A percentile compares a stretch with the other conserved stretches of the same genome.
phyloP scores from a whole-genome alignment of 2,888 invertebrate genomes.

The Phortica magna region DNA sequence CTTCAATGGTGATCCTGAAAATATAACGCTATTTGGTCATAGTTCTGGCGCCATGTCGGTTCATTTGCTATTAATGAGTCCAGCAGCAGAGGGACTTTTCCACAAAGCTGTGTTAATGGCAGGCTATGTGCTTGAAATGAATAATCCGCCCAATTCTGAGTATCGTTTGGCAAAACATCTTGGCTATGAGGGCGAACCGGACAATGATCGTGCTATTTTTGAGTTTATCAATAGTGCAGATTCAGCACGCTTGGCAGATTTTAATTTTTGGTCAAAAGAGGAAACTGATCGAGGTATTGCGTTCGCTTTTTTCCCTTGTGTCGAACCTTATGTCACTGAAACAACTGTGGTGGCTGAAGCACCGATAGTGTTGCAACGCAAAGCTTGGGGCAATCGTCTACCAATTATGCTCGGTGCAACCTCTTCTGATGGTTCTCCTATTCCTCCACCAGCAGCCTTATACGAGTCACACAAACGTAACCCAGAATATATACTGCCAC shows the following conservation, averaged over 20 bases:
- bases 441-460: not conserved
- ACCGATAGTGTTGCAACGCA: conserved; percentile 62
- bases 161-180: conserved; percentile 66
- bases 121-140: conserved; percentile 52
- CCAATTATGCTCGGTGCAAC: conserved; percentile 72
- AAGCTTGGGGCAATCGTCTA: conserved; percentile 70
- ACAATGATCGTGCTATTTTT: conserved; percentile 58
- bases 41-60: conserved; percentile 78
- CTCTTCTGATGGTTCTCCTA: conserved; percentile 68
- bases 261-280: conserved; percentile 48
- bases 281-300: conserved; percentile 44
- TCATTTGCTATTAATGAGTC: conserved; percentile 77
- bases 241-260: conserved; percentile 49
- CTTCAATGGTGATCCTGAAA: conserved; percentile 79
- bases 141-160: conserved; percentile 48
- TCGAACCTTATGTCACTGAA: conserved; percentile 65
- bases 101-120: conserved; percentile 73
- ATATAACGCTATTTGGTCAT: conserved; percentile 79
- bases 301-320: conserved; percentile 59
- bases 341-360: conserved; percentile 59
- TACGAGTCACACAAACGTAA: conserved; percentile 9
- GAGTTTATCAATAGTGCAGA: conserved; percentile 55
- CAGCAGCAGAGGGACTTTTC: conserved; percentile 75
- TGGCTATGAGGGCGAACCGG: conserved; percentile 71
- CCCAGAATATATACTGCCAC: conserved; percentile 52